Evolutionary conservation across 2,797 vertebrate genomes (phyloP).

Genomic region (Linurgus olivaceus): DNA sequence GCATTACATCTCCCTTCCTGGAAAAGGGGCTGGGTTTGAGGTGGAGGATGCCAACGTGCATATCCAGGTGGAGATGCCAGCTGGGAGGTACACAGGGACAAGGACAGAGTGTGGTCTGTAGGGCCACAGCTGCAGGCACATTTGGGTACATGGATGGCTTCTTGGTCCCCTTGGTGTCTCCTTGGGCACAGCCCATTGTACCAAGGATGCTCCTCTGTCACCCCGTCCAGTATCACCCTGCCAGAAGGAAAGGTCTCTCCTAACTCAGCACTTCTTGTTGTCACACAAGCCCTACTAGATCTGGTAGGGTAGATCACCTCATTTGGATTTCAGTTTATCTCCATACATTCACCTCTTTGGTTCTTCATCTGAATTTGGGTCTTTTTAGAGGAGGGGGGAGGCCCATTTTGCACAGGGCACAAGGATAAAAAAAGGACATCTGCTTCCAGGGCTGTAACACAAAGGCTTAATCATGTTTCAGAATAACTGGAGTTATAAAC

Average conservation of each 20-base stretch:
- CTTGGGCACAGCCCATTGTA: background rate
- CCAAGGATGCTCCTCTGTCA: background rate
- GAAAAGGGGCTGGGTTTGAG: background rate
- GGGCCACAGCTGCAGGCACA: background rate
- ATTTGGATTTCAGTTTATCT: background rate
- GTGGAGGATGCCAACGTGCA: background rate
- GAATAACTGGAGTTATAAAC: background rate
- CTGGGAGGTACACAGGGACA: background rate
- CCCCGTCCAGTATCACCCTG: rapidly evolving
- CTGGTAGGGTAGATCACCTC: background rate
- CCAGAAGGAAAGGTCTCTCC: background rate
- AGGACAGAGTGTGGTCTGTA: rapidly evolving
- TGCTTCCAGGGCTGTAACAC: background rate
- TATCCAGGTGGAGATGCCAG: background rate
- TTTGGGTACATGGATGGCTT: background rate
- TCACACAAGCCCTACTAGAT: background rate
- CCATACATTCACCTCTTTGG: background rate
- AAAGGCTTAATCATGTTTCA: background rate
- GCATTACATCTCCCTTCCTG: background rate
- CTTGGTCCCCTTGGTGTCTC: background rate
- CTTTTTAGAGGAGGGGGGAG: background rate
- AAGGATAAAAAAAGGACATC: background rate
- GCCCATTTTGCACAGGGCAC: background rate
- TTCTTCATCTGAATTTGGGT: background rate
- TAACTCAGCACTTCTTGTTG: background rate